Evolutionary conservation across 2,113 vertebrate species (phyloP), one percentile per base, ranked within the genome.

Genomic region (Varanus salvator): DNA sequence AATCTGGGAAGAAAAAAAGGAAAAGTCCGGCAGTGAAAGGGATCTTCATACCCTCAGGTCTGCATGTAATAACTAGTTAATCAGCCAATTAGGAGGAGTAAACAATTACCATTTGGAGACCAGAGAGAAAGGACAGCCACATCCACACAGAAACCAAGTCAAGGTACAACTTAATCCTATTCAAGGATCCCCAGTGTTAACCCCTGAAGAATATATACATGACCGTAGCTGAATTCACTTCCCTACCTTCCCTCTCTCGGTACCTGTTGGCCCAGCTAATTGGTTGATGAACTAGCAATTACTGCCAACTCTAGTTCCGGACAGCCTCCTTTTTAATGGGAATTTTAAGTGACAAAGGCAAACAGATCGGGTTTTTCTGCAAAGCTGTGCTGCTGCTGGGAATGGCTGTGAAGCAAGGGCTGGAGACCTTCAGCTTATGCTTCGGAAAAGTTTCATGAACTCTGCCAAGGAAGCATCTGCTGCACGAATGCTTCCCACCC

Each of bases 201-300:
- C 93, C 95, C 93, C 91, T 87, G 90, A 87, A 93, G 93, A 95
- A 96, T 96, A 44, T 92, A 78, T 0, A 52, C 92, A 93, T 91
- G 89, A 90, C 93, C 89, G 31, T 97, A 97, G 96, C 95, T 97
- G 97, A 95, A 95, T 78, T 92, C 93, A 96, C 96, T 95, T 96
- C 91, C 91, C 95, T 94, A 90, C 92, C 90, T 91, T 25, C 93
- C 60, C 85, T 91, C 91, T 88, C 89, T 87, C 95, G 93, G 93
- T 96, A 95, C 95, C 95, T 66, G 17, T 96, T 96, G 94, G 92
- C 90, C 95, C 95, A 96, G 95, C 95, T 97, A 97, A 97, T 97
- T 97, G 96, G 95, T 95, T 97, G 96, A 96, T 97, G 97, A 97
- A 96, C 95, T 95, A 94, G 94, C 95, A 97, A 97, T 97, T 97